These are phyloP conservation scores for Muschampia plurimacula DNA, from an alignment of 2,888 invertebrate species.

Conservation along the genomic window DNA sequence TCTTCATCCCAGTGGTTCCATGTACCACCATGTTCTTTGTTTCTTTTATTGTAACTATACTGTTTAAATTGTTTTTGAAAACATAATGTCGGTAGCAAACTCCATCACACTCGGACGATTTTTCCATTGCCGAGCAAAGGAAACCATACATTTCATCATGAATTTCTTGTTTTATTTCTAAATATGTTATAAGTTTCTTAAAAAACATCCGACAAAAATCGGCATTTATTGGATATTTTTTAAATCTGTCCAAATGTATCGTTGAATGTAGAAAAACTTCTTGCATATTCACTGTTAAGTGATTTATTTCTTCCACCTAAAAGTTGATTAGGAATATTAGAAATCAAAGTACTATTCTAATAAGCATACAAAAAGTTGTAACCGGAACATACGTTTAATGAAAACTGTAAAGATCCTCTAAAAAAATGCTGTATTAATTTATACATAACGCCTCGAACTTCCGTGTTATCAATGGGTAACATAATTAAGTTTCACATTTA, in stretches of 20 bases:
- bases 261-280: constrained; percentile 85
- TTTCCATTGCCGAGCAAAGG: constrained; percentile 83
- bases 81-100: constrained; percentile 88
- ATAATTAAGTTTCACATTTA: constrained; percentile 1
- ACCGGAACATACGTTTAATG: constrained; percentile 38
- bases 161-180: constrained; percentile 86
- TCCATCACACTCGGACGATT: constrained; percentile 52
- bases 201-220: constrained; percentile 88
- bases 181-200: constrained; percentile 86
- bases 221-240: constrained; percentile 86
- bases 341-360: background rate
- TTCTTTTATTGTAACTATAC: constrained; percentile 87
- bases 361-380: background rate
- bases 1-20: constrained; percentile 92
- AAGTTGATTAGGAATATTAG: background rate
- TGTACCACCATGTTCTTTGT: constrained; percentile 89
- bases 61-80: constrained; percentile 62
- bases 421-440: constrained; percentile 37
- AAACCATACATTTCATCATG: constrained; percentile 88
- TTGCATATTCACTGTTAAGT: constrained; percentile 83
- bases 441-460: constrained; percentile 13
- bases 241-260: constrained; percentile 79
- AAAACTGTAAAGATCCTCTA: constrained; percentile 28
- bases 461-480: constrained; percentile 3
- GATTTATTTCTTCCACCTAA: constrained; percentile 59